These are phyloP conservation scores for Drosophila truncata DNA, from an alignment of 1,140 invertebrate genomes.

Conservation along the genomic window DNA sequence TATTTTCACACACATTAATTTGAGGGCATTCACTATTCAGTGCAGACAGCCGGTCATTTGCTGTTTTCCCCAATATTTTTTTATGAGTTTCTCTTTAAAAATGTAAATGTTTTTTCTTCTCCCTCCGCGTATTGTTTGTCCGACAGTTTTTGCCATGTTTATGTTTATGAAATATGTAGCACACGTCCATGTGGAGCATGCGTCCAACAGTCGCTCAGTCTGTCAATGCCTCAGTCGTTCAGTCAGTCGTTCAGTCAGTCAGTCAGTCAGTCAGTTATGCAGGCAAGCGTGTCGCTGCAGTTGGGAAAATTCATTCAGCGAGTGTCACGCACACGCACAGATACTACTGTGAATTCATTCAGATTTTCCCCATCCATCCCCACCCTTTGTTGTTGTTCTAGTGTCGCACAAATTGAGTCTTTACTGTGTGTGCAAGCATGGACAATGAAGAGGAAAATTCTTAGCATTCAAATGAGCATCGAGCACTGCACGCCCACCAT, in stretches of 20 bases:
- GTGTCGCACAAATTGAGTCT: slow-evolving; percentile 61
- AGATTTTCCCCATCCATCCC: slow-evolving; percentile 22
- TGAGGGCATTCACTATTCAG: slow-evolving; percentile 41
- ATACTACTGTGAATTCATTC: slow-evolving; percentile 12
- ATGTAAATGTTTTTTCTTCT: slow-evolving; percentile 49
- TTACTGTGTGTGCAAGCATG: slow-evolving; percentile 47
- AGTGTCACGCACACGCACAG: slow-evolving; percentile 42
- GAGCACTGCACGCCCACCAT: slow-evolving; percentile 63
- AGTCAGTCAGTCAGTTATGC: slow-evolving; percentile 41
- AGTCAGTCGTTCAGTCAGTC: slow-evolving; percentile 21
- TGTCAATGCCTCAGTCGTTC: slow-evolving; percentile 24
- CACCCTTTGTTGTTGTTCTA: slow-evolving; percentile 45
- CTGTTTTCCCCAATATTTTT: slow-evolving; percentile 37
- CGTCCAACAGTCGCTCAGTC: slow-evolving; percentile 14
- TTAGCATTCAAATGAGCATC: slow-evolving; percentile 68
- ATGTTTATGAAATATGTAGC: slow-evolving; percentile 52
- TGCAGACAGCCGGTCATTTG: slow-evolving; percentile 12
- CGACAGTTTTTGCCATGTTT: slow-evolving; percentile 41
- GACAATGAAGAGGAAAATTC: slow-evolving; percentile 47
- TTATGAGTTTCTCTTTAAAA: slow-evolving; percentile 55
- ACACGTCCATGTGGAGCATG: slow-evolving; percentile 53
- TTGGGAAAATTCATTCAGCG: slow-evolving; percentile 47
- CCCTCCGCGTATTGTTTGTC: slow-evolving; percentile 33
- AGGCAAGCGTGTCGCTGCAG: slow-evolving; percentile 48
- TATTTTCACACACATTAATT: slow-evolving; percentile 17